These are phyloP conservation scores for Deroplatys truncata DNA, from an alignment of 2,888 invertebrate species.

Conservation along the genomic window DNA sequence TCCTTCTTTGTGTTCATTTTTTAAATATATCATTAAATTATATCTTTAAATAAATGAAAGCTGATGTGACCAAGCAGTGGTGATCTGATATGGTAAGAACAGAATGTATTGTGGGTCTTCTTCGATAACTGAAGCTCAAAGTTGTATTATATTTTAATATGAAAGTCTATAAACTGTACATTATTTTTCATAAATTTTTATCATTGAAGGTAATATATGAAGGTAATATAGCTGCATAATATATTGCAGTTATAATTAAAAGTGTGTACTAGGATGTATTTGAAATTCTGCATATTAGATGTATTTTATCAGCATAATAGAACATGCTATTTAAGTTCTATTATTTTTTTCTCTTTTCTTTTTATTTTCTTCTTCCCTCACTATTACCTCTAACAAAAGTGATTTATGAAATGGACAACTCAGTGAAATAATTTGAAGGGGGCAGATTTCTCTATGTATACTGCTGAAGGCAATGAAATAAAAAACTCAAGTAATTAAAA, in stretches of 20 bases:
- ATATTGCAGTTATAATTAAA: background rate
- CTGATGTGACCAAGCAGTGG: background rate
- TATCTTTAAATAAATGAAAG: background rate
- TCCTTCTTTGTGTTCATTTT: conserved; percentile 11
- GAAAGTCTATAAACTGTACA: background rate
- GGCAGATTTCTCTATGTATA: too few relatives aligned
- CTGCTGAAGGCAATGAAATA: too few relatives aligned
- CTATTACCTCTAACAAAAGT: too few relatives aligned
- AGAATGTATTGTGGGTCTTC: background rate
- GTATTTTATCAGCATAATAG: background rate
- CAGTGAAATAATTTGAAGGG: too few relatives aligned
- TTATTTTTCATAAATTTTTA: background rate
- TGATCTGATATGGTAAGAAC: background rate
- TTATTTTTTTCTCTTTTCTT: too few relatives aligned
- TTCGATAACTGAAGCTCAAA: background rate
- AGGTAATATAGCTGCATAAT: background rate
- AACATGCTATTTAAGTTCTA: too few relatives aligned
- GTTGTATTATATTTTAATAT: background rate
- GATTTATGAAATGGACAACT: too few relatives aligned
- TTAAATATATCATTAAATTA: conserved; percentile 16
- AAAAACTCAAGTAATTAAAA: too few relatives aligned
- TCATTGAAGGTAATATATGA: background rate
- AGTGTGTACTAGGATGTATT: background rate
- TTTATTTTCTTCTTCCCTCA: too few relatives aligned
- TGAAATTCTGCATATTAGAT: background rate